Evolutionary conservation across 2,113 vertebrate genomes (phyloP).

Genomic region (Picathartes gymnocephalus): DNA sequence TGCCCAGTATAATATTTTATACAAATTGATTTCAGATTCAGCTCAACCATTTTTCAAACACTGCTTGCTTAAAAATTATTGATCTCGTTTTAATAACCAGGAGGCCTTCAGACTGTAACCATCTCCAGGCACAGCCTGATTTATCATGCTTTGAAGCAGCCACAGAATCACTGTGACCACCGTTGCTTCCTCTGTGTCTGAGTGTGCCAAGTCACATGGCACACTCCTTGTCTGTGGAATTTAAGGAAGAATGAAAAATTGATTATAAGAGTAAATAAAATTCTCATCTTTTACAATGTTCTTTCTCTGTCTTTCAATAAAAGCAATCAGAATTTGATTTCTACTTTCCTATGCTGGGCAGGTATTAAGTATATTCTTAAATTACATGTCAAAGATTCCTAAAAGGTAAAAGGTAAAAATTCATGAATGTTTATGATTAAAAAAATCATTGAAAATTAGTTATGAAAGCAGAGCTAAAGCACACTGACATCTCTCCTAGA

Average conservation of each 20-base stretch:
- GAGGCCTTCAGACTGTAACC: background rate
- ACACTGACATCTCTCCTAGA: background rate
- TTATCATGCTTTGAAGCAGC: background rate
- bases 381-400: background rate
- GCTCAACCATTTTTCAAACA: background rate
- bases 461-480: background rate
- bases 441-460: background rate
- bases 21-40: background rate
- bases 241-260: background rate
- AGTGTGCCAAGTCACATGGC: background rate
- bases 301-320: background rate
- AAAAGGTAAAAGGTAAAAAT: background rate
- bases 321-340: background rate
- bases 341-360: background rate
- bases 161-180: background rate
- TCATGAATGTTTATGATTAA: background rate
- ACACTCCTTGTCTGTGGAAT: background rate
- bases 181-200: accelerated
- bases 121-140: background rate
- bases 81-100: background rate
- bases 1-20: background rate
- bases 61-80: background rate
- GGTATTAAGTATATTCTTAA: background rate
- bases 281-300: background rate
- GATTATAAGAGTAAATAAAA: background rate